phyloP scores from a whole-genome alignment of 2,113 vertebrate species.

The Vanacampus margaritifer region DNA sequence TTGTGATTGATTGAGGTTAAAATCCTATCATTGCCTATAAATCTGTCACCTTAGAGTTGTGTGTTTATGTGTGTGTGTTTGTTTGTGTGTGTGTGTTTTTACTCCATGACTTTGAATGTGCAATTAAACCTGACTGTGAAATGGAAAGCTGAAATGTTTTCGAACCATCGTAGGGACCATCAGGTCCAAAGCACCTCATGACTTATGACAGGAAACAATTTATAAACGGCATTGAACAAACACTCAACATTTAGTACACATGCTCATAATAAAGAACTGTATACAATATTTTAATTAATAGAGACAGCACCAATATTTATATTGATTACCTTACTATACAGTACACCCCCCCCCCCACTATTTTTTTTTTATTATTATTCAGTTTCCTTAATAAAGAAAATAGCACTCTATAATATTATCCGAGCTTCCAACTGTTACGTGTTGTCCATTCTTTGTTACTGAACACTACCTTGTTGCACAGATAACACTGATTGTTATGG shows the following conservation, averaged over 20 bases:
- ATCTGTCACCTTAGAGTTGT: conserved; percentile 47
- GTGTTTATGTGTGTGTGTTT: conserved; percentile 7
- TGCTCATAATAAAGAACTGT: background rate
- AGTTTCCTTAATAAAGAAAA: too few species aligned
- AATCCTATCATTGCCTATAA: conserved; percentile 60
- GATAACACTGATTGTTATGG: too few species aligned
- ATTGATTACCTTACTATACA: too few species aligned
- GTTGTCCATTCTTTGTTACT: too few species aligned
- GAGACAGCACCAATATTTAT: background rate
- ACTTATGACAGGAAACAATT: background rate
- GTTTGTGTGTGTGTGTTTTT: conserved; percentile 15
- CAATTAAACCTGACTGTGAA: background rate
- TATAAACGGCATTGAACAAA: background rate
- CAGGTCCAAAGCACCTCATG: background rate
- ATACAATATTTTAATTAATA: background rate
- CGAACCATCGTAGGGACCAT: background rate
- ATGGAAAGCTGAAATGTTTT: conserved; percentile 11
- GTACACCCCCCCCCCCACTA: too few species aligned
- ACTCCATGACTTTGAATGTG: conserved; percentile 1
- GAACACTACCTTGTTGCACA: too few species aligned
- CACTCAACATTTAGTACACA: background rate
- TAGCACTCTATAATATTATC: too few species aligned
- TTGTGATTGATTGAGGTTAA: conserved; percentile 68
- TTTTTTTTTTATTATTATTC: too few species aligned
- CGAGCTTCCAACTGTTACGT: too few species aligned